A percentile compares a stretch with the other conserved stretches of the same genome.
phyloP scores from a whole-genome alignment of 2,113 vertebrate species.

The Plotosus lineatus region DNA sequence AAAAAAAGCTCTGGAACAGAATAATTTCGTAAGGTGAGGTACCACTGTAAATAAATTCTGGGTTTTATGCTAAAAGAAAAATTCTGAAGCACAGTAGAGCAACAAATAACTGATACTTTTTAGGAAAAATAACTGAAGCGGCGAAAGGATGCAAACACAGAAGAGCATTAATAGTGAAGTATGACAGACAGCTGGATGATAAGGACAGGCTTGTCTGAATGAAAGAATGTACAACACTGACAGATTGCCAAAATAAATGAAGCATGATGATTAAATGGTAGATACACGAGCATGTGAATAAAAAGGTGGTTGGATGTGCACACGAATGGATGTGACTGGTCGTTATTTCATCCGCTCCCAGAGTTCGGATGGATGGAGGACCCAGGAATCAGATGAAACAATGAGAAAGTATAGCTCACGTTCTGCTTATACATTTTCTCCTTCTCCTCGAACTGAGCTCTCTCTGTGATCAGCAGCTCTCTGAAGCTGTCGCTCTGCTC shows the following conservation, averaged over 20 bases:
- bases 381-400: not conserved
- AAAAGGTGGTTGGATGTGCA: not conserved
- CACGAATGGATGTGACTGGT: not conserved
- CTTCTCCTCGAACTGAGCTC: slow-evolving; percentile 75
- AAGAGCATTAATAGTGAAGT: too few species aligned
- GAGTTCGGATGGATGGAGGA: not conserved
- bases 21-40: too few species aligned
- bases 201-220: not conserved
- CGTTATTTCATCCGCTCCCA: not conserved
- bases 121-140: too few species aligned
- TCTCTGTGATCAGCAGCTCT: slow-evolving; percentile 75
- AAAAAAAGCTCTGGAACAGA: too few species aligned
- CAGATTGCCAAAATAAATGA: not conserved
- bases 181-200: not conserved
- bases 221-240: not conserved
- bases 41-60: too few species aligned
- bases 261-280: not conserved
- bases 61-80: too few species aligned
- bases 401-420: slow-evolving; percentile 65
- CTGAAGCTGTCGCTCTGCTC: slow-evolving; percentile 79
- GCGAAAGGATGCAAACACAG: too few species aligned
- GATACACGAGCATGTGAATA: too few species aligned
- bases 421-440: slow-evolving; percentile 82
- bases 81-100: too few species aligned
- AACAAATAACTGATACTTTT: too few species aligned